These are phyloP conservation scores for Petrolisthes cinctipes DNA, from an alignment of 2,888 invertebrate species.

Conservation along the genomic window DNA sequence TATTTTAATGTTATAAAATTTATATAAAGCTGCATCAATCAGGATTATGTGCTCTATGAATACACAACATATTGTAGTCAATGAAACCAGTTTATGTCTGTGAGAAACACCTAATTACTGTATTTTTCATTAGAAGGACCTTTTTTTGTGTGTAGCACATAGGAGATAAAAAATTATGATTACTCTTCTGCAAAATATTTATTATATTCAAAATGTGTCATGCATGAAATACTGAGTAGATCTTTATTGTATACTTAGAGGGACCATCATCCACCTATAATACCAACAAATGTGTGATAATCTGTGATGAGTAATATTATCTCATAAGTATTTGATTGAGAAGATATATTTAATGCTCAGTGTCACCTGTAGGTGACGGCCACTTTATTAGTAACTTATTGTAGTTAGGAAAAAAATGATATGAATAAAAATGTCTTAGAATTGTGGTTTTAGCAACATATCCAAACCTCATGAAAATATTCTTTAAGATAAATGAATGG, in stretches of 20 bases:
- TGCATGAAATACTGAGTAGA: not conserved
- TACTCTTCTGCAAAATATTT: not conserved
- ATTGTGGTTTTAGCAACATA: not conserved
- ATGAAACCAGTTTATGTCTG: too few relatives aligned
- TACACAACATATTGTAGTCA: not conserved
- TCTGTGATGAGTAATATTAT: not conserved
- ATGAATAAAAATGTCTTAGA: not conserved
- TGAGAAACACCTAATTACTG: too few relatives aligned
- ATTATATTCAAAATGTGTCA: not conserved
- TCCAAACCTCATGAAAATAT: not conserved
- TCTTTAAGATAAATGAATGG: not conserved
- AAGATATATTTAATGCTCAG: not conserved
- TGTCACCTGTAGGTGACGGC: not conserved
- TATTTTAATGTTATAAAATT: not conserved
- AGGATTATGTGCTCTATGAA: not conserved
- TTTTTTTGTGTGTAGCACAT: not conserved
- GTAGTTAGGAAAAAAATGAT: not conserved
- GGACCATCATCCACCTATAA: not conserved
- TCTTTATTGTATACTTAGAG: not conserved
- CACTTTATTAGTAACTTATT: too few relatives aligned
- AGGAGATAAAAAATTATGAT: not conserved
- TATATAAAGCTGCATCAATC: not conserved
- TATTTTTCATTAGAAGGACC: too few relatives aligned
- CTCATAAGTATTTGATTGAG: not conserved
- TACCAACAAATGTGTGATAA: slow-evolving; percentile 3